Evolutionary conservation across 2,797 vertebrate species (phyloP).

Genomic region (Sebastes dallii): DNA sequence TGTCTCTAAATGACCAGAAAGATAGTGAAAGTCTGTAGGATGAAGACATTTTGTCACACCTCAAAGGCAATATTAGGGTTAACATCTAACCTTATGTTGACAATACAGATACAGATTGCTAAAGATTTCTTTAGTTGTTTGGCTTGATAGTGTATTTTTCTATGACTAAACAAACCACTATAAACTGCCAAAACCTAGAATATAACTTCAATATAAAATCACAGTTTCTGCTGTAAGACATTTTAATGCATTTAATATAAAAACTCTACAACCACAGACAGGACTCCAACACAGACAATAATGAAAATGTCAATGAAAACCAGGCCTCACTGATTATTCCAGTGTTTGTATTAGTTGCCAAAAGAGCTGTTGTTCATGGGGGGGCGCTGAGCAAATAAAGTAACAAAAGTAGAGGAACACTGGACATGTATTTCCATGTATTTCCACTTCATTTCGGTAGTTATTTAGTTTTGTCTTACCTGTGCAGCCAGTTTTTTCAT

Average conservation of each 20-base stretch:
- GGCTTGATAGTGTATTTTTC: not conserved
- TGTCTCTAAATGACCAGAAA: not conserved
- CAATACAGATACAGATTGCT: not conserved
- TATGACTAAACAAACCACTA: not conserved
- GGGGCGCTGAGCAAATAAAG: not conserved
- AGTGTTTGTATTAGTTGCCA: not conserved
- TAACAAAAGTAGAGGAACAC: not conserved
- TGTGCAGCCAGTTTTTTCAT: conserved; percentile 96
- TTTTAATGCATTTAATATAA: not conserved
- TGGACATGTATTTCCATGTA: not conserved
- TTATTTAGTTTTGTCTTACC: conserved; percentile 72
- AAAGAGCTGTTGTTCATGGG: not conserved
- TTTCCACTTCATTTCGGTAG: not conserved
- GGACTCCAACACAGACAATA: not conserved
- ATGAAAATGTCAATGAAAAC: not conserved
- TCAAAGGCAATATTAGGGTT: not conserved
- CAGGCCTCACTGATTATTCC: not conserved
- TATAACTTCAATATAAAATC: not conserved
- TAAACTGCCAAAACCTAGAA: not conserved
- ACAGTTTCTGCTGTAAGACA: not conserved
- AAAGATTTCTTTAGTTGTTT: not conserved
- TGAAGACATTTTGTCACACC: not conserved
- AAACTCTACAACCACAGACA: not conserved
- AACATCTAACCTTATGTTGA: not conserved
- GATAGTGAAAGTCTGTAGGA: not conserved